Base-by-base conservation (phyloP, 2,888 invertebrate genomes). In the Ctenicera cuprea region DNA sequence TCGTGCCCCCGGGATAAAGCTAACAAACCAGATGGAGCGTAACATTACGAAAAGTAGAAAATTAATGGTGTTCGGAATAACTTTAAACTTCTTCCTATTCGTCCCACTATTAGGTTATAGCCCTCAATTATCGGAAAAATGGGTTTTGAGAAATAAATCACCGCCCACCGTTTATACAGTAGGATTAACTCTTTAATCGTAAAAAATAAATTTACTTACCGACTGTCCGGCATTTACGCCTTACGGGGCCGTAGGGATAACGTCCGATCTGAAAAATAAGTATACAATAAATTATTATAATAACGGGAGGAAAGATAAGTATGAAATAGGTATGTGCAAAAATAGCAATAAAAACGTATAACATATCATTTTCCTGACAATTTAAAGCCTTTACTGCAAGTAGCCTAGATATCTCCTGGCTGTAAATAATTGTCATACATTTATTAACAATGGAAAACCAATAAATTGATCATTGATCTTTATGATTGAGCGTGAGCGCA, bases 11-110 rank as follows among this genome's bases (percentile, higher is more conserved):
- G 70, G 77, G 70, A 67, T n/a, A 67, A 61, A 68, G 48, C 64
- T 76, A 76, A 76, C 72, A 71, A 74, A 74, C 61, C 64, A 74
- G 73, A 72, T 69, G 73, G 71, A 73, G 76, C 77, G 76, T 76
- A 74, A 74, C 74, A 73, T 73, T 71, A 74, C 69, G 62, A 72
- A 72, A 64, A 73, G 61, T 71, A 69, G 72, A 59, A 71, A 72
- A 76, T 72, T 76, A 76, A 75, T 73, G 64, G 70, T 73, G 64
- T 75, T 71, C 59, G 57, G 37, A 70, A 74, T 73, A 57, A 57
- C 45, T 69, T 73, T 67, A 62, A 72, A 71, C 71, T 70, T 63
- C 45, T 70, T 43, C 64, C 66, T 54, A 69, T 73, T 45, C 45
- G 43, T 59, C 62, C 45, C 64, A 48, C 73, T 65, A 72, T 66